These are phyloP conservation scores for Cydia fagiglandana DNA, from an alignment of 1,140 invertebrate genomes.

Conservation along the genomic window DNA sequence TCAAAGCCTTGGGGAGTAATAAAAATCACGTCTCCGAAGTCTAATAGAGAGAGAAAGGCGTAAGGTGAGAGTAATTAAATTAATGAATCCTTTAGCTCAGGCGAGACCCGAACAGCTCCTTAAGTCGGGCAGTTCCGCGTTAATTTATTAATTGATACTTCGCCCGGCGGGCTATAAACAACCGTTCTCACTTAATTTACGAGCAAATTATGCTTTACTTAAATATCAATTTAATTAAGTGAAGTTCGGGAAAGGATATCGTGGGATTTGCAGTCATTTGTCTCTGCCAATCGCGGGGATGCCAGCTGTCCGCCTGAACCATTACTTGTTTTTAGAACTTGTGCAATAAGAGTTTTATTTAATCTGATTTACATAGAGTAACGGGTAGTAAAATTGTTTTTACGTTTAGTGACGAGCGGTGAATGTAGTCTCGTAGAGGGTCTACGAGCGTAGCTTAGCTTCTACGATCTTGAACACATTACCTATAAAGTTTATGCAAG, in stretches of 20 bases:
- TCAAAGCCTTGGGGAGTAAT: constrained; percentile 2
- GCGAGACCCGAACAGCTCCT: constrained; percentile 59
- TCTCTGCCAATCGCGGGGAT: constrained; percentile 64
- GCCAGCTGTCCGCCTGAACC: constrained; percentile 38
- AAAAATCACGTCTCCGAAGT: constrained; percentile 28
- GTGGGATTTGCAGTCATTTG: constrained; percentile 63
- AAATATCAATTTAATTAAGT: constrained; percentile 80
- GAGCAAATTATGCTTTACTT: constrained; percentile 79
- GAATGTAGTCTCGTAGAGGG: background rate
- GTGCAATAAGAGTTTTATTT: constrained; percentile 3
- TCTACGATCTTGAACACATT: too few species aligned
- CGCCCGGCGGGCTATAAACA: constrained; percentile 75
- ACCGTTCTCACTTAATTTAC: constrained; percentile 78
- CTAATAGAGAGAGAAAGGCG: constrained; percentile 28
- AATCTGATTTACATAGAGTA: constrained; percentile 23
- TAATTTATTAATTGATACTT: constrained; percentile 78
- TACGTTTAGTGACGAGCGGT: background rate
- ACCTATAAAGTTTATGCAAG: too few species aligned
- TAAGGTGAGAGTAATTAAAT: constrained; percentile 58
- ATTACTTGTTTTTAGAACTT: constrained; percentile 40
- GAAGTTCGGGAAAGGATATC: constrained; percentile 64
- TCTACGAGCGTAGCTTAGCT: constrained; percentile 12
- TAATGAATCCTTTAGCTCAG: constrained; percentile 62
- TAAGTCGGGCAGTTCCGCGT: constrained; percentile 67
- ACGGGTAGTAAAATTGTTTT: background rate